A percentile compares a stretch with the other conserved stretches of the same genome.
phyloP scores from a whole-genome alignment of 1,140 invertebrate species.

The Cydia pomonella region DNA sequence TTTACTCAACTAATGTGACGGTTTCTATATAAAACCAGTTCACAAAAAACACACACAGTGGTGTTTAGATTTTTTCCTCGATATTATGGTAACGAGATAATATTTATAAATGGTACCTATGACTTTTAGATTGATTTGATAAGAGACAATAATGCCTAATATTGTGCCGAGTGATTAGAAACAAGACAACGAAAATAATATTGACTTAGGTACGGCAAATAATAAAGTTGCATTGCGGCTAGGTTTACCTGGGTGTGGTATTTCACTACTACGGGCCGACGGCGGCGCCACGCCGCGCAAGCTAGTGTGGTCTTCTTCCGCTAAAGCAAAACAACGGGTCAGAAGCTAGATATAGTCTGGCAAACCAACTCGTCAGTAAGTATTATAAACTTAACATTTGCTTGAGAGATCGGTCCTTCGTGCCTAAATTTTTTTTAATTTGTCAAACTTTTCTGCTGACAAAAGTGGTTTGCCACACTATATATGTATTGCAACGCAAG shows the following conservation, averaged over 20 bases:
- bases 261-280: constrained; percentile 52
- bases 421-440: no score
- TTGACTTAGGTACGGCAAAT: constrained; percentile 33
- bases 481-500: not conserved
- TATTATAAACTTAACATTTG: no score
- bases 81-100: no score
- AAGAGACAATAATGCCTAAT: no score
- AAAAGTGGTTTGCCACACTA: not conserved
- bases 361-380: constrained; percentile 30
- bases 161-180: not conserved
- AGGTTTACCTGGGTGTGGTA: constrained; percentile 56
- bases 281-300: constrained; percentile 60
- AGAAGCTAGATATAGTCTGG: constrained; percentile 45
- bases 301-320: constrained; percentile 82
- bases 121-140: no score
- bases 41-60: no score
- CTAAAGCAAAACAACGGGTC: constrained; percentile 66
- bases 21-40: no score
- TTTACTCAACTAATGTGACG: no score
- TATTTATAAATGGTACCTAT: no score
- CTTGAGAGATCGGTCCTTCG: no score
- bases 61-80: no score
- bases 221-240: constrained; percentile 8
- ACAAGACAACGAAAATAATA: constrained; percentile 17
- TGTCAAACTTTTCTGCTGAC: no score